Evolutionary conservation across 2,113 vertebrate genomes (phyloP).

Genomic region (Macroglossus sobrinus): DNA sequence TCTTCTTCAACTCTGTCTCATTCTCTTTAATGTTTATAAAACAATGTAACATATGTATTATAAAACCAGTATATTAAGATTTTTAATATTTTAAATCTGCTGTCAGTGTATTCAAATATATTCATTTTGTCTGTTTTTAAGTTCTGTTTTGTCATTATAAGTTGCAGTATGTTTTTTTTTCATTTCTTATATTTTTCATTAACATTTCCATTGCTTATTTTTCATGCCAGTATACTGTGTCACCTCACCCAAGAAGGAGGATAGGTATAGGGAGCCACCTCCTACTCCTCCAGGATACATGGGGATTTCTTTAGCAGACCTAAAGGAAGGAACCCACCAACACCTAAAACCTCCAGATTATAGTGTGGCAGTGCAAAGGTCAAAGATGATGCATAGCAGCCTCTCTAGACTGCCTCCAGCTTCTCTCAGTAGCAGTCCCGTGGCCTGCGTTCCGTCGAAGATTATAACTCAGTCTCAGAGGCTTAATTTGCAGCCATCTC

Average conservation of each 20-base stretch:
- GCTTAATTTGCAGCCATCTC: conserved; percentile 77
- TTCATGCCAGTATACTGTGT: conserved; percentile 96
- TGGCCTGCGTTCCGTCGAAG: conserved; percentile 84
- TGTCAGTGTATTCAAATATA: conserved; percentile 78
- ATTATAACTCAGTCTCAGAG: conserved; percentile 80
- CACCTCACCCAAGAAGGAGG: conserved; percentile 95
- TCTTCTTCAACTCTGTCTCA: neutral
- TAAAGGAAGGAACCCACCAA: conserved; percentile 88
- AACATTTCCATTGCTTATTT: conserved; percentile 86
- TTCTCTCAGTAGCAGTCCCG: conserved; percentile 76
- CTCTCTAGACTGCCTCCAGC: conserved; percentile 82
- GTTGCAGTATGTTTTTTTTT: conserved; percentile 71
- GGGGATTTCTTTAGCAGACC: conserved; percentile 95
- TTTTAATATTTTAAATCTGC: conserved; percentile 64
- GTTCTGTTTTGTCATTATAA: conserved; percentile 83
- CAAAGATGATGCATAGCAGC: conserved; percentile 91
- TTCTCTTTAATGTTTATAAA: neutral
- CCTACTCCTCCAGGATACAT: conserved; percentile 98
- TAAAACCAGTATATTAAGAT: conserved; percentile 19
- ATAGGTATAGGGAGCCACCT: conserved; percentile 96
- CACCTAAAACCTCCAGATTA: conserved; percentile 96
- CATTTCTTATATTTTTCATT: conserved; percentile 81
- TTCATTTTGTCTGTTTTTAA: conserved; percentile 81
- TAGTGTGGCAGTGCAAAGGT: conserved; percentile 97
- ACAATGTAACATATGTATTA: neutral